A percentile compares a stretch with the other conserved stretches of the same genome.
Evolutionary conservation across 2,797 vertebrate genomes (phyloP).

Genomic region (Pelochelys cantorii): DNA sequence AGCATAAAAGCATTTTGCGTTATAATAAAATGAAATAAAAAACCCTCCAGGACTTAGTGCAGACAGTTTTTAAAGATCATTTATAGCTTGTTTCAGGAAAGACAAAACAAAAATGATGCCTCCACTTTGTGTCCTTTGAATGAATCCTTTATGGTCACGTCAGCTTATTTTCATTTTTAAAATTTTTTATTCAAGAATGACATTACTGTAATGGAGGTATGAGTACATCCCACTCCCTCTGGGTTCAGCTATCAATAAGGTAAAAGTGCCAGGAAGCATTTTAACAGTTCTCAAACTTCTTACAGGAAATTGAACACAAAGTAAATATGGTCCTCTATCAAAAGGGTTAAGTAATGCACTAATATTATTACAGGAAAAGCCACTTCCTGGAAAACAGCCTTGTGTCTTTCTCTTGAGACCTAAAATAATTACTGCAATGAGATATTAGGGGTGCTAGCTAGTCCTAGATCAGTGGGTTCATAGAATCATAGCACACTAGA

Average conservation of each 20-base stretch:
- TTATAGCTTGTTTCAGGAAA: constrained; percentile 50
- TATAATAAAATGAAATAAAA: constrained; percentile 47
- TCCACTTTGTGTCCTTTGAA: constrained; percentile 62
- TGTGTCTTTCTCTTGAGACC: not conserved
- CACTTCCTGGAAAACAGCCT: not conserved
- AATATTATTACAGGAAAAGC: not conserved
- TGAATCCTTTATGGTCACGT: constrained; percentile 66
- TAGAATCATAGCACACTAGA: no score
- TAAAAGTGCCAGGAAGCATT: constrained; percentile 53
- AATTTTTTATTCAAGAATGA: constrained; percentile 31
- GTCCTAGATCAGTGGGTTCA: not conserved
- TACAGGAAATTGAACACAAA: constrained; percentile 2
- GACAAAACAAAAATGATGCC: constrained; percentile 38
- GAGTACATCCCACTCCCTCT: constrained; percentile 56
- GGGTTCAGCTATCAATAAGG: constrained; percentile 24
- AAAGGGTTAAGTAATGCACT: not conserved
- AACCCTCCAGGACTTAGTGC: constrained; percentile 66
- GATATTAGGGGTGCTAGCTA: not conserved
- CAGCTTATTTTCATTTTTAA: constrained; percentile 68
- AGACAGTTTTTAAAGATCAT: constrained; percentile 61
- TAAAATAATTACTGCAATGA: not conserved
- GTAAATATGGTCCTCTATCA: not conserved
- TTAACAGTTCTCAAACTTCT: constrained; percentile 42
- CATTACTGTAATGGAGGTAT: constrained; percentile 56
- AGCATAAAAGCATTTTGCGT: constrained; percentile 73